phyloP scores from a whole-genome alignment of 2,888 invertebrate species.

The Drosophila phalerata region DNA sequence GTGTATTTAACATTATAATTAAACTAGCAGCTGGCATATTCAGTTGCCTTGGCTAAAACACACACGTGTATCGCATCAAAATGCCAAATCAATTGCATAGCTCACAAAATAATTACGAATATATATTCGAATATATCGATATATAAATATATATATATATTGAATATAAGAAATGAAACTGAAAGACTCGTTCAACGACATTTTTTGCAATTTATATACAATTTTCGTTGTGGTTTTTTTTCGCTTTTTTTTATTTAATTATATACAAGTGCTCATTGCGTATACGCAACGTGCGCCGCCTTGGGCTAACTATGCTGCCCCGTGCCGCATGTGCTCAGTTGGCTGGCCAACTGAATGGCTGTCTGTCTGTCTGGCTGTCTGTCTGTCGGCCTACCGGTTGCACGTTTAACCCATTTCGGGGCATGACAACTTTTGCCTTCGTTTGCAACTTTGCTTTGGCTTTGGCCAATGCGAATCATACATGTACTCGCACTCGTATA shows the following conservation, averaged over 20 bases:
- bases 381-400: conserved; percentile 52
- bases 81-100: conserved; percentile 72
- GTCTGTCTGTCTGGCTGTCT: conserved; percentile 6
- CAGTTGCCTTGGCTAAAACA: conserved; percentile 38
- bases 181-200: conserved; percentile 54
- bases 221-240: conserved; percentile 32
- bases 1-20: conserved; percentile 30
- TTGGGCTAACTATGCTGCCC: conserved; percentile 32
- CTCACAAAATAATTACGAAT: conserved; percentile 27
- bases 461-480: conserved; percentile 58
- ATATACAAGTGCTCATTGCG: conserved; percentile 66
- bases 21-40: conserved; percentile 31
- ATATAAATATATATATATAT: conserved; percentile 7
- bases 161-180: conserved; percentile 20
- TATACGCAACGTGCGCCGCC: conserved; percentile 72
- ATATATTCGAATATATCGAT: conserved; percentile 15
- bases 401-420: conserved; percentile 80
- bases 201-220: conserved; percentile 41
- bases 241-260: conserved; percentile 54
- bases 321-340: conserved; percentile 4
- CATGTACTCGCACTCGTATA: conserved; percentile 7
- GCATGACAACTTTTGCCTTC: conserved; percentile 78
- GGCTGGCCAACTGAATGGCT: conserved; percentile 2
- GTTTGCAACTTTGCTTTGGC: conserved; percentile 54
- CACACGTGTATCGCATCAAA: conserved; percentile 73